Base-by-base conservation (phyloP, 1,140 invertebrate genomes). In the Eumeta japonica region DNA sequence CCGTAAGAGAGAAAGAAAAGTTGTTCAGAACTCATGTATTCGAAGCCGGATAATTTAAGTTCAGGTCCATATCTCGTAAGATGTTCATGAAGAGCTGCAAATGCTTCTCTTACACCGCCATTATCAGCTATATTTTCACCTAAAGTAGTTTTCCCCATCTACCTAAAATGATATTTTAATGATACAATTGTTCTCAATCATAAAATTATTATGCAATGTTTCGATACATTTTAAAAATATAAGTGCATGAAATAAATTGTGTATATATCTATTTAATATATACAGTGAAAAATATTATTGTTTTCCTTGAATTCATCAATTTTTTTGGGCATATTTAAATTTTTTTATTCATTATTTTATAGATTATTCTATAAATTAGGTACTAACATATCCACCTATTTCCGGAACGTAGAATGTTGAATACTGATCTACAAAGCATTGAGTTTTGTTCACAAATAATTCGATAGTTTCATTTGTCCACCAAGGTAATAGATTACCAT, bases 111-210 rank as follows among this genome's bases (percentile, higher is more conserved):
- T 12, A 96, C 58, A 3, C 92, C 84, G 4, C 90, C 92, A 59
- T 95, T 94, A 61, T 96, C 92, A 0, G 92, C 92, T 35, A 95
- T 88, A 58, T 95, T 95, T 73, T 95, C 92, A 14, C 82, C 89
- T 43, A 93, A 70, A 1, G 90, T 93, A 16, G 81, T 74, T 39
- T 85, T 81, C n/a, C 3, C 92, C 92, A 55, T 93, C 84, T 11
- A 92, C 74, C 83, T 90, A 51, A 16, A 58, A 46, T 19, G 13
- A 30, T 5, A 10, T 30, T 13, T 30, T 30, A n/a, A 24, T 7
- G n/a, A n/a, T 7, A 24, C 7, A 24, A 7, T 24, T 7, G 7
- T 24, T 24, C 7, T 24, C n/a, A 24, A 7, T 24, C n/a, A 7
- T 7, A n/a, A 24, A 24, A 7, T 24, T 24, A n/a, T 24, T 7